Conservation (phyloP, 2,888 invertebrate species). For the Daptonema setosum region DNA sequence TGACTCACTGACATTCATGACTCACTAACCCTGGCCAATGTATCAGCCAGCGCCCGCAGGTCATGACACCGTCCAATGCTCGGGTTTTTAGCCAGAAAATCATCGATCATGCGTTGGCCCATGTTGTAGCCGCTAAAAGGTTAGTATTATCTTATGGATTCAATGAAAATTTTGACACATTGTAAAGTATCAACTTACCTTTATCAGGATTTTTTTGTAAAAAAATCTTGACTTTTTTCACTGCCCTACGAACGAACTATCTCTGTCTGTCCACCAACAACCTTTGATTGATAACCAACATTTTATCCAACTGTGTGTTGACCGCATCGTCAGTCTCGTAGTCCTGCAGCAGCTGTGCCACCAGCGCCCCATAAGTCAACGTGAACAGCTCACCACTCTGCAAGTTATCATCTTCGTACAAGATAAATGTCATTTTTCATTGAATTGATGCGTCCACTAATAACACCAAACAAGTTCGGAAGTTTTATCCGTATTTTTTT, state of each 20-base stretch:
- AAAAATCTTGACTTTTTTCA: neutral
- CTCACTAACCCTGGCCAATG: constrained; percentile 30
- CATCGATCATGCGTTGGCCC: constrained; percentile 87
- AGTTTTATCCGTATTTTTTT: too few species aligned
- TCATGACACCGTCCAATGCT: constrained; percentile 72
- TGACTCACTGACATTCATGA: too few species aligned
- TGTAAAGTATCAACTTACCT: neutral
- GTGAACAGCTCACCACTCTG: constrained; percentile 55
- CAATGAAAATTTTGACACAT: neutral
- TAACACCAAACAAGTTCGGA: too few species aligned
- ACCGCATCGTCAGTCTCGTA: constrained; percentile 90
- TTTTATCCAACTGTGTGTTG: constrained; percentile 66
- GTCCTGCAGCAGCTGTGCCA: constrained; percentile 86
- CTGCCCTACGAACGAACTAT: neutral
- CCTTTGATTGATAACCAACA: neutral
- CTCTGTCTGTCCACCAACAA: too few species aligned
- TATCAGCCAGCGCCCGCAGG: constrained; percentile 81
- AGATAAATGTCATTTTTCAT: neutral
- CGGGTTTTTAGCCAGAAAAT: constrained; percentile 68
- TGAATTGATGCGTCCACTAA: too few species aligned
- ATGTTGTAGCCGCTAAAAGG: constrained; percentile 67
- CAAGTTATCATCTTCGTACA: too few species aligned
- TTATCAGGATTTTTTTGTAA: neutral
- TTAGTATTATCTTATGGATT: neutral
- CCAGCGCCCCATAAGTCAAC: constrained; percentile 86